phyloP scores from a whole-genome alignment of 2,888 invertebrate species.

The Drosophila kuntzei region DNA sequence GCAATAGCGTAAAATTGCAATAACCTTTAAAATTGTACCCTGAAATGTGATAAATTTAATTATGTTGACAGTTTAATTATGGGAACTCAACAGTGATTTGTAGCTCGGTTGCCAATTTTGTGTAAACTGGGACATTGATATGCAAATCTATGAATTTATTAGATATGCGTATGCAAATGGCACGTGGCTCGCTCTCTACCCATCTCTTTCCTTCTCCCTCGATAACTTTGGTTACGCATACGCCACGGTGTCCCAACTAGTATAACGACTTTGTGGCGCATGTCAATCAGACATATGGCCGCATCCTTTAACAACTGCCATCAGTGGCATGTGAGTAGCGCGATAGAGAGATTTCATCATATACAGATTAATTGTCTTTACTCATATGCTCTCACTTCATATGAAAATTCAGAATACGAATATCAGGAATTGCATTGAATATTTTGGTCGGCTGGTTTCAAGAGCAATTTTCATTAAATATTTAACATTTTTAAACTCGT shows the following conservation, averaged over 20 bases:
- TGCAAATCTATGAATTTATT: constrained; percentile 72
- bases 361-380: constrained; percentile 18
- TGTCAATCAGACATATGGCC: constrained; percentile 10
- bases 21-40: constrained; percentile 15
- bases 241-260: constrained; percentile 12
- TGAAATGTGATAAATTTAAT: constrained; percentile 71
- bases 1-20: neutral
- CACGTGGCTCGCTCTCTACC: neutral
- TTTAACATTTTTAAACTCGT: too few relatives aligned
- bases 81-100: constrained; percentile 57
- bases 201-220: neutral
- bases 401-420: too few relatives aligned
- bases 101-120: constrained; percentile 31
- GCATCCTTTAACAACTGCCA: constrained; percentile 35
- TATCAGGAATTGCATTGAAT: too few relatives aligned
- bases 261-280: neutral
- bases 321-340: neutral
- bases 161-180: constrained; percentile 58
- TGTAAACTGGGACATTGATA: constrained; percentile 59
- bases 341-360: constrained; percentile 3
- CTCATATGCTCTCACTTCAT: neutral
- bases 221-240: constrained; percentile 29
- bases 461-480: too few relatives aligned
- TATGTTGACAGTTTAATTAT: constrained; percentile 78
- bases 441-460: too few relatives aligned